Evolutionary conservation across 2,113 vertebrate genomes (phyloP).

Genomic region (Notothenia coriiceps): DNA sequence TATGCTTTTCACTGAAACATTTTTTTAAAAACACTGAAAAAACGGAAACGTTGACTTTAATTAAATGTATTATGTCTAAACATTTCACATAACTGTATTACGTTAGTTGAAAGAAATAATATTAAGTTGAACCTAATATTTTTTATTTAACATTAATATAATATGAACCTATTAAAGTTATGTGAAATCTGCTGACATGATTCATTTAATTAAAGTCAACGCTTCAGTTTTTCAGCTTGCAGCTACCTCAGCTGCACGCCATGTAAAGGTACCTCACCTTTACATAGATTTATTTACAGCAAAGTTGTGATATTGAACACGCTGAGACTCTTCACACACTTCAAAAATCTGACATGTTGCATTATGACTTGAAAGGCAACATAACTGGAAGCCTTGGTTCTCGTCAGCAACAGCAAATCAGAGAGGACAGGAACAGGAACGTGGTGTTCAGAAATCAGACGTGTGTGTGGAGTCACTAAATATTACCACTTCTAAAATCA

Average conservation of each 20-base stretch:
- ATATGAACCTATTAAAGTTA: no score
- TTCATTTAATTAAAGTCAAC: no score
- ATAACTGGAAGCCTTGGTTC: constrained; percentile 44
- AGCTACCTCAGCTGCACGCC: no score
- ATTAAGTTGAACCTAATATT: no score
- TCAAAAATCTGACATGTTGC: constrained; percentile 70
- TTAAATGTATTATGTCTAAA: no score
- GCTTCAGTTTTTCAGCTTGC: no score
- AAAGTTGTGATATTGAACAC: constrained; percentile 39
- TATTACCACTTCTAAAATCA: constrained; percentile 77
- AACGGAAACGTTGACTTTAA: no score
- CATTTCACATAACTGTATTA: no score
- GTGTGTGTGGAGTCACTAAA: constrained; percentile 67
- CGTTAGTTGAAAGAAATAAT: no score
- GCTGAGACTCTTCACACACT: constrained; percentile 32
- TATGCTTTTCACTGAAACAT: neutral
- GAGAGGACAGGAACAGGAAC: constrained; percentile 40
- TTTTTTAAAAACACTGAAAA: constrained; percentile 1
- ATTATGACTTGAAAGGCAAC: constrained; percentile 65
- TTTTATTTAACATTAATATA: no score
- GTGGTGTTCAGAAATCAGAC: constrained; percentile 60
- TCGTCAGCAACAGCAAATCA: constrained; percentile 60
- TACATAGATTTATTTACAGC: constrained; percentile 31
- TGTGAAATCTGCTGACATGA: constrained; percentile 1
- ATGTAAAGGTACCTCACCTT: no score